Percentiles rank a stretch among this genome's conserved stretches.
These are phyloP conservation scores for Leuctra nigra DNA, from an alignment of 2,888 invertebrate genomes.

Conservation along the genomic window DNA sequence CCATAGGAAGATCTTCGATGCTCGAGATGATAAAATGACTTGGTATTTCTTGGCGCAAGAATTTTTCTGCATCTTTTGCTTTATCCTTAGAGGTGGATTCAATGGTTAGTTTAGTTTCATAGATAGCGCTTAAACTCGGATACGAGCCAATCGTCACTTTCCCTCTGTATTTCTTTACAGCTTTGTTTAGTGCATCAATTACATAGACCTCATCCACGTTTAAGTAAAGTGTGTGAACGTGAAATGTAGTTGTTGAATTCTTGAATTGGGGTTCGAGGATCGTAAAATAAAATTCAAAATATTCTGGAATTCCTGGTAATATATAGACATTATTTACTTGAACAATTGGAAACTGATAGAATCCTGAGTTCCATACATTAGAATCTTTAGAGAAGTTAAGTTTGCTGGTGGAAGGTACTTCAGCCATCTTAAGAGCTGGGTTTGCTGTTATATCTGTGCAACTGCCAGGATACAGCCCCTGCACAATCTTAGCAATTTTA, in stretches of 20 bases:
- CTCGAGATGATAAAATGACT: too few relatives aligned
- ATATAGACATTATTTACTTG: conserved; percentile 50
- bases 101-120: conserved; percentile 46
- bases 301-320: conserved; percentile 55
- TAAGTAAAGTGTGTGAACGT: conserved; percentile 36
- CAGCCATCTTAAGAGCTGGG: conserved; percentile 36
- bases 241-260: conserved; percentile 32
- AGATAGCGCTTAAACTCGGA: conserved; percentile 45
- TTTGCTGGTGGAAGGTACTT: conserved; percentile 39
- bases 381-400: conserved; percentile 38
- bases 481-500: conserved; percentile 35
- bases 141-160: conserved; percentile 52
- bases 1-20: too few relatives aligned
- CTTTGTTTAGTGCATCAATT: conserved; percentile 39
- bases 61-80: conserved; percentile 38
- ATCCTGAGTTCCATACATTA: conserved; percentile 28
- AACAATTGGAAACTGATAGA: conserved; percentile 32
- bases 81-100: conserved; percentile 41
- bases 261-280: conserved; percentile 35
- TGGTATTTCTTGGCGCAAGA: conserved; percentile 38
- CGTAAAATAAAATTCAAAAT: conserved; percentile 33
- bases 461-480: conserved; percentile 30
- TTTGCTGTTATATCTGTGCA: conserved; percentile 29
- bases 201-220: conserved; percentile 36
- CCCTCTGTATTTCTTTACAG: conserved; percentile 42